Evolutionary conservation across 2,888 invertebrate species (phyloP).

Genomic region (Microplitis deprimator): DNA sequence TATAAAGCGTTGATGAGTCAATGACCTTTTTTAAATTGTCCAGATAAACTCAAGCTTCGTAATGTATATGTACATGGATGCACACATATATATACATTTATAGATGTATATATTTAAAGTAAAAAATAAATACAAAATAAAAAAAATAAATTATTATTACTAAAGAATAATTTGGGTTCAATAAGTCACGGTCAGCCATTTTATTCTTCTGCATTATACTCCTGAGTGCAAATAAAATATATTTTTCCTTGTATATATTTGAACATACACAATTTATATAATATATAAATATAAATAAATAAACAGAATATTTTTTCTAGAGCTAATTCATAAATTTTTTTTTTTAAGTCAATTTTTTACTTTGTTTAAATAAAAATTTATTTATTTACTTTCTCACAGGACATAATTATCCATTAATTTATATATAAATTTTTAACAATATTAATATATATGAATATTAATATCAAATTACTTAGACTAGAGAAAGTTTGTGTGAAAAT

Average conservation of each 20-base stretch:
- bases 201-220: not conserved
- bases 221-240: not conserved
- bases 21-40: conserved; percentile 1
- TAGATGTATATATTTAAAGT: not conserved
- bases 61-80: no score
- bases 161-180: not conserved
- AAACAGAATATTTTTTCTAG: no score
- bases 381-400: no score
- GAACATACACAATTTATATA: not conserved
- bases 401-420: no score
- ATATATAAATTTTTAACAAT: not conserved
- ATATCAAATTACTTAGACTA: not conserved
- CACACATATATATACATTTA: not conserved
- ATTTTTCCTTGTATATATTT: not conserved
- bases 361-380: no score
- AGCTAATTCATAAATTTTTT: no score
- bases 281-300: not conserved
- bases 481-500: not conserved
- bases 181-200: not conserved
- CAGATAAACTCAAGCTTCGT: not conserved
- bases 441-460: not conserved
- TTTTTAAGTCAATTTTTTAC: no score
- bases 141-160: not conserved
- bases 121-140: not conserved
- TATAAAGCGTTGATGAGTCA: not conserved